These are phyloP conservation scores for Ptychoptera albimana DNA, from an alignment of 2,888 invertebrate genomes.

Conservation along the genomic window DNA sequence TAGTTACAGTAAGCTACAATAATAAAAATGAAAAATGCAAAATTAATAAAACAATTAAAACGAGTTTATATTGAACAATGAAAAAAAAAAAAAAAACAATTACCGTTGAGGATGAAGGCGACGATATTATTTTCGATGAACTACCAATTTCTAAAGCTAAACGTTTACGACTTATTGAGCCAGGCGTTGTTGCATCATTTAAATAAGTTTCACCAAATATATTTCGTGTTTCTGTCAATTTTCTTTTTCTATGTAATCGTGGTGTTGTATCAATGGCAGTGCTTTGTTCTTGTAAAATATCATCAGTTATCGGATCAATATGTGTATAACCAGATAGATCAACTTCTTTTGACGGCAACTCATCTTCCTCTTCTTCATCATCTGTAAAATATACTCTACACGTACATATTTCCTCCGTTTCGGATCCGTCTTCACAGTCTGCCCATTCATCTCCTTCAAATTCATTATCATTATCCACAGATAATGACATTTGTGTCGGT, in stretches of 20 bases:
- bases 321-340: constrained; percentile 21
- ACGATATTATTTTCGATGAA: constrained; percentile 21
- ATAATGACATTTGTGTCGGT: constrained; percentile 5
- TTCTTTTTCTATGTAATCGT: constrained; percentile 24
- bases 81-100: neutral
- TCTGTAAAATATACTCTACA: constrained; percentile 19
- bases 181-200: constrained; percentile 10
- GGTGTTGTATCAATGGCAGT: constrained; percentile 11
- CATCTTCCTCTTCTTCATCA: constrained; percentile 10
- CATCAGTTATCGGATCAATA: constrained; percentile 20
- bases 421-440: constrained; percentile 29
- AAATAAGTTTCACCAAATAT: constrained; percentile 6
- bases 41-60: neutral
- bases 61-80: neutral
- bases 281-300: constrained; percentile 13
- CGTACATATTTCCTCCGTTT: constrained; percentile 28
- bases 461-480: constrained; percentile 12
- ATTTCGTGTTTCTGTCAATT: constrained; percentile 23
- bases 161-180: constrained; percentile 21
- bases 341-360: constrained; percentile 18
- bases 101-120: constrained; percentile 8
- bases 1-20: constrained; percentile 1
- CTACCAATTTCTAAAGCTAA: constrained; percentile 28
- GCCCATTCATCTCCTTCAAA: constrained; percentile 25
- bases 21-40: neutral